These are phyloP conservation scores for Terrapene triunguis DNA, from an alignment of 2,113 vertebrate genomes.

Conservation along the genomic window DNA sequence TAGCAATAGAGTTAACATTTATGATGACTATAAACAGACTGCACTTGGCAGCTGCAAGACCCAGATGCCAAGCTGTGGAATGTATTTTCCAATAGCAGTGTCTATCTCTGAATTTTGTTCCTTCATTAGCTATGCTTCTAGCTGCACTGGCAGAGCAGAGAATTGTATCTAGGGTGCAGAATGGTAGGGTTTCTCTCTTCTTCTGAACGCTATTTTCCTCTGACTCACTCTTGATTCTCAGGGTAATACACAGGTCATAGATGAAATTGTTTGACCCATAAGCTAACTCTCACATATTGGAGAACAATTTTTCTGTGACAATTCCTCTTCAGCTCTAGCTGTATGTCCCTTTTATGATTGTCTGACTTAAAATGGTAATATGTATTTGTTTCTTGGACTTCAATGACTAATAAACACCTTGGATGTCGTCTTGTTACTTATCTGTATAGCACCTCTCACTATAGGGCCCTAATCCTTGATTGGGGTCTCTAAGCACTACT, in stretches of 20 bases:
- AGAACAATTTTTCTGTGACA: not conserved
- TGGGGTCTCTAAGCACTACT: not conserved
- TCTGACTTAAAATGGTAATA: slow-evolving; percentile 7
- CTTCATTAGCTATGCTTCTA: not conserved
- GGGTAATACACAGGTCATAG: not conserved
- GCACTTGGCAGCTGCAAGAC: not conserved
- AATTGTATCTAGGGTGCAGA: not conserved
- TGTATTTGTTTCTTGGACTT: not conserved
- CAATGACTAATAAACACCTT: not conserved
- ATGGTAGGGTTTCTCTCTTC: not conserved
- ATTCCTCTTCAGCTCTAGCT: not conserved
- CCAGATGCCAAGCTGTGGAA: slow-evolving; percentile 10
- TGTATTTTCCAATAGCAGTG: not conserved
- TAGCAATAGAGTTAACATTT: slow-evolving; percentile 42
- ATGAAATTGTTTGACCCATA: not conserved
- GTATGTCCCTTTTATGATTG: not conserved
- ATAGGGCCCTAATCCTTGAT: not conserved
- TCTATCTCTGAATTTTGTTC: not conserved
- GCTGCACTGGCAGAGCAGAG: not conserved
- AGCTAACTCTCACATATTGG: not conserved
- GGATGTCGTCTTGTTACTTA: not conserved
- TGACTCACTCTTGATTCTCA: not conserved
- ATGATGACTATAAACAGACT: slow-evolving; percentile 22
- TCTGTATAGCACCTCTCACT: not conserved
- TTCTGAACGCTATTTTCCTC: not conserved